Evolutionary conservation across 2,888 invertebrate species (phyloP), one percentile per base, ranked within the genome.

Genomic region (Eupithecia centaureata): DNA sequence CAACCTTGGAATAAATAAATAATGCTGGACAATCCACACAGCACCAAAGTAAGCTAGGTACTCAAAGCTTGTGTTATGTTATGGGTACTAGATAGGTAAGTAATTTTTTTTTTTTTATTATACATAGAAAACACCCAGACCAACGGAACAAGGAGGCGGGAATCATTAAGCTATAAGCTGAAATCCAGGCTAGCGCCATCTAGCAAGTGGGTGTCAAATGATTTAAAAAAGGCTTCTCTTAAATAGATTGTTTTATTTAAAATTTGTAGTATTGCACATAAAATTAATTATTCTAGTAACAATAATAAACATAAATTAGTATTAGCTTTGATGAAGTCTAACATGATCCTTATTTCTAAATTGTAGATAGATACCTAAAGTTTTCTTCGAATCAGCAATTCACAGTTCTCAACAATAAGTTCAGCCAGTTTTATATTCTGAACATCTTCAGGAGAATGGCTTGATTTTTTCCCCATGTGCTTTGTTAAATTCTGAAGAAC

Each of bases 361-460:
- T 25, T 35, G 35, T 61, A n/a, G n/a, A n/a, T n/a, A 54, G 38
- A 13, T 38, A 28, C 54, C 64, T 75, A 84, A 30, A 90, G 76
- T 70, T 88, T 87, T 65, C 82, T 76, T 72, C 86, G 82, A 65
- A 82, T 74, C 58, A 92, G 73, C 42, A 90, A 81, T 70, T 87
- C 86, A 73, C 92, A 92, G 72, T 84, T 90, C 71, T 91, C 90
- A 54, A 89, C 79, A 64, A 91, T 86, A 18, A 90, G 82, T 81
- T 87, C 84, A 28, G 85, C 81, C 56, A 89, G 70, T 78, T 88
- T 90, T 22, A 89, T 78, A 71, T 87, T 85, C 61, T 86, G 87
- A 10, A 67, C 32, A 68, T 83, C 80, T 58, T 76, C 67, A 4
- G 79, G 63, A 12, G 76, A 68, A 22, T 78, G 79, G 13, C 79